Conservation (phyloP, 64 coral and sea anemone species). For the Stichodactyla mertensii region DNA sequence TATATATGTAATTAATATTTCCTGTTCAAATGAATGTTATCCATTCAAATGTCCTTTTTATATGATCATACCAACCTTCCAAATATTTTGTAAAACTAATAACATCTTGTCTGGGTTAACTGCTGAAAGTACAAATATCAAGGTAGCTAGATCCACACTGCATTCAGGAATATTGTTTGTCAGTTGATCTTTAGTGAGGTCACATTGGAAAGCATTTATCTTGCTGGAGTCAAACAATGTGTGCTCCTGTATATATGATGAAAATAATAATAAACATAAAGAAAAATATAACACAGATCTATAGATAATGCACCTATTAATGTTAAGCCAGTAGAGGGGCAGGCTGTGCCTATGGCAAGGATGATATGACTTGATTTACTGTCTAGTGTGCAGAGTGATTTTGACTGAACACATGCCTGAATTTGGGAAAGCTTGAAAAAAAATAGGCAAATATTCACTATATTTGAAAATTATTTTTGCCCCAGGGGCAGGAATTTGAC, state of each 20-base stretch:
- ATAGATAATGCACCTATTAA: background rate
- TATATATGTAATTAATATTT: no score
- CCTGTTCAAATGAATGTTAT: no score
- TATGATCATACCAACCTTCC: slow-evolving; percentile 21
- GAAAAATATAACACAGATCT: no score
- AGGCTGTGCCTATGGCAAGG: no score
- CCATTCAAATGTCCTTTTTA: no score
- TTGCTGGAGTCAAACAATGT: slow-evolving; percentile 35
- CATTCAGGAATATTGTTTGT: slow-evolving; percentile 46
- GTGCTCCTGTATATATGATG: slow-evolving; percentile 45
- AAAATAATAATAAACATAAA: background rate
- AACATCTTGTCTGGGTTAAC: slow-evolving; percentile 89
- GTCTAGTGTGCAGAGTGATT: no score
- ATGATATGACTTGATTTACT: no score
- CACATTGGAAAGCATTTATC: slow-evolving; percentile 87
- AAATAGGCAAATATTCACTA: no score
- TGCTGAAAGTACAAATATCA: slow-evolving; percentile 95
- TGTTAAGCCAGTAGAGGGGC: background rate
- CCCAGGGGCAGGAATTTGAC: no score
- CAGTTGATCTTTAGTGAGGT: slow-evolving; percentile 78
- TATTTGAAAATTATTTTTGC: no score
- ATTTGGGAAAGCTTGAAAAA: no score
- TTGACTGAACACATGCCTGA: no score
- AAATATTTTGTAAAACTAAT: slow-evolving; percentile 70
- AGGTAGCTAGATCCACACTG: slow-evolving; percentile 87